Conservation (phyloP, 2,113 vertebrate genomes). For the Alethe diademata region DNA sequence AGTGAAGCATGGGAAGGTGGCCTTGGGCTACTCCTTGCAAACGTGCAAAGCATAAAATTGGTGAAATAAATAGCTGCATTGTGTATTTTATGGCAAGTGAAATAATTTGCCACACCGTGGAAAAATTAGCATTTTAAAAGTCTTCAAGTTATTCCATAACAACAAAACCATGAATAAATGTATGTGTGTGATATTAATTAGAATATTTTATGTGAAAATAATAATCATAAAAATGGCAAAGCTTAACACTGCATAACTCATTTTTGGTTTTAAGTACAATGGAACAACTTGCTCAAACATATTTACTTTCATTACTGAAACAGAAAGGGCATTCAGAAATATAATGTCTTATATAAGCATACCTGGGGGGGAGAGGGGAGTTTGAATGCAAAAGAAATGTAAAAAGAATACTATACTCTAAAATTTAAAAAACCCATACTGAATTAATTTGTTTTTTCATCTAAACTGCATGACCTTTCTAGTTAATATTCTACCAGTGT, state of each 20-base stretch:
- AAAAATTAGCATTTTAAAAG: background rate
- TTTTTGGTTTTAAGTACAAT: background rate
- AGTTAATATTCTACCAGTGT: background rate
- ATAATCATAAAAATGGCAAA: background rate
- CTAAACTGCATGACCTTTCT: background rate
- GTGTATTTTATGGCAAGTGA: background rate
- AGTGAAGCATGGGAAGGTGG: background rate
- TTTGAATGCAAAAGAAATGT: background rate
- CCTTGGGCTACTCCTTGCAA: constrained; percentile 12
- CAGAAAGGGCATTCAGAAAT: background rate
- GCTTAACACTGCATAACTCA: background rate
- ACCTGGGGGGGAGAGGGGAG: background rate
- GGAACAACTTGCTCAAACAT: background rate
- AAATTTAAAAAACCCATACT: background rate
- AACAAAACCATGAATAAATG: background rate
- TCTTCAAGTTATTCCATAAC: background rate
- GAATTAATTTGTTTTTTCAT: background rate
- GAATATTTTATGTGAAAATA: background rate
- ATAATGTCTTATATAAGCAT: background rate
- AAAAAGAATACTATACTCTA: background rate
- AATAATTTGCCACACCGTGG: background rate
- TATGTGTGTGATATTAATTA: background rate
- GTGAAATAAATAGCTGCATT: background rate
- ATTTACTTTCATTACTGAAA: background rate
- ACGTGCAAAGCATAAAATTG: background rate